Conservation (phyloP, 2,888 invertebrate genomes). For the Tiliacea citrago region DNA sequence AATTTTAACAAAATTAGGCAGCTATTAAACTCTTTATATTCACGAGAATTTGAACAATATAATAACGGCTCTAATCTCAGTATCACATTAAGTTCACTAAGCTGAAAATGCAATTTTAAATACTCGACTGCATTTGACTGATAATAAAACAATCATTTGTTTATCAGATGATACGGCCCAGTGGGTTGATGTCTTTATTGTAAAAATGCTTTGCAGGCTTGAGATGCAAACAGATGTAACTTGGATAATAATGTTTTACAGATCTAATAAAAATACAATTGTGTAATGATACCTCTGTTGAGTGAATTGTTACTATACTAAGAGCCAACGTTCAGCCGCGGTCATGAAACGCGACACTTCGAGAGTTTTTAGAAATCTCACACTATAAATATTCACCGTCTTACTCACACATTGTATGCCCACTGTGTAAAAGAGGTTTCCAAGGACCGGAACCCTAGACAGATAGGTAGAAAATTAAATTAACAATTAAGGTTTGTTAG, state of each 20-base stretch:
- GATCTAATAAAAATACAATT: background rate
- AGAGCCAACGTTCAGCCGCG: background rate
- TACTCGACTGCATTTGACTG: conserved; percentile 56
- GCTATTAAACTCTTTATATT: background rate
- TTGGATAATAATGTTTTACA: conserved; percentile 24
- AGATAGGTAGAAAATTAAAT: background rate
- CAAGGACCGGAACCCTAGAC: too few relatives aligned
- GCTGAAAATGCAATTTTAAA: conserved; percentile 67
- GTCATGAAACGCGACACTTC: too few relatives aligned
- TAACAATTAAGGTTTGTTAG: background rate
- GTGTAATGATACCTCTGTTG: background rate
- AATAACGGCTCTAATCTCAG: conserved; percentile 24
- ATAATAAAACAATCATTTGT: conserved; percentile 62
- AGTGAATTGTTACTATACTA: background rate
- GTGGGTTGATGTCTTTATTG: conserved; percentile 61
- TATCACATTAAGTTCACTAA: conserved; percentile 58
- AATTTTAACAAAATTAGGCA: too few relatives aligned
- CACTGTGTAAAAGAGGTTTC: background rate
- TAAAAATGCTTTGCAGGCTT: conserved; percentile 46
- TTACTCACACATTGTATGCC: background rate
- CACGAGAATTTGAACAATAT: conserved; percentile 6
- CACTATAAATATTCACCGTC: background rate
- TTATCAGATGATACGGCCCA: conserved; percentile 67
- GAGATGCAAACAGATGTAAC: conserved; percentile 24
- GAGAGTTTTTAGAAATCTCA: too few relatives aligned